Percentiles rank a stretch among this genome's conserved stretches.
phyloP scores from a whole-genome alignment of 1,140 invertebrate genomes.

The Drosophila arizonae region DNA sequence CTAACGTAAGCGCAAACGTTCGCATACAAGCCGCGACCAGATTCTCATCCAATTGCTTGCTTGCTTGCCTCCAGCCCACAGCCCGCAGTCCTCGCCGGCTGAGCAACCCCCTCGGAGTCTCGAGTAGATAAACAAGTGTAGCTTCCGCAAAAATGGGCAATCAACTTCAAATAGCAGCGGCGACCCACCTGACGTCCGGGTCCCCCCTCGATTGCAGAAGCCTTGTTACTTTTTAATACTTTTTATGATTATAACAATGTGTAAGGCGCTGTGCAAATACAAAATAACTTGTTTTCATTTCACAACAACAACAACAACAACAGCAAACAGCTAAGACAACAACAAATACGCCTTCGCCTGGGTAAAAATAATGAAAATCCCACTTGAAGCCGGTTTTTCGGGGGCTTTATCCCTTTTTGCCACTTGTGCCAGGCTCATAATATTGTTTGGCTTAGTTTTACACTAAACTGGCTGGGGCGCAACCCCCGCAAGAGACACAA shows the following conservation, averaged over 20 bases:
- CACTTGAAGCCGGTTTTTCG: slow-evolving; percentile 5
- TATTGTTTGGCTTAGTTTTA: slow-evolving; percentile 58
- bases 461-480: slow-evolving; percentile 53
- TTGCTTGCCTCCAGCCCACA: neutral
- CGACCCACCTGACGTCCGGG: slow-evolving; percentile 54
- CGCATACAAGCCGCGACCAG: slow-evolving; percentile 69
- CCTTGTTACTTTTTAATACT: slow-evolving; percentile 76
- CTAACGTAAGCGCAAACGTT: slow-evolving; percentile 76
- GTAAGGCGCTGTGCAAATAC: slow-evolving; percentile 66
- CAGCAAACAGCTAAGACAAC: slow-evolving; percentile 16
- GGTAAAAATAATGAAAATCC: slow-evolving; percentile 61
- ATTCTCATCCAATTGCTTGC: slow-evolving; percentile 31
- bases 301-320: slow-evolving; percentile 12
- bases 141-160: slow-evolving; percentile 74
- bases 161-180: slow-evolving; percentile 66
- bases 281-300: slow-evolving; percentile 62
- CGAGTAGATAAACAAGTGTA: slow-evolving; percentile 71
- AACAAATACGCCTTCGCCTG: neutral
- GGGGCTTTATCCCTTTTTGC: slow-evolving; percentile 57
- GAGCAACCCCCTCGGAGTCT: slow-evolving; percentile 9
- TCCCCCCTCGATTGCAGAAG: neutral
- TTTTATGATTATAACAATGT: slow-evolving; percentile 79
- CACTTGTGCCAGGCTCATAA: slow-evolving; percentile 49
- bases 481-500: slow-evolving; percentile 8
- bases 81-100: too few relatives aligned